Conservation (phyloP, 2,888 invertebrate species). For the Clanis bilineata region DNA sequence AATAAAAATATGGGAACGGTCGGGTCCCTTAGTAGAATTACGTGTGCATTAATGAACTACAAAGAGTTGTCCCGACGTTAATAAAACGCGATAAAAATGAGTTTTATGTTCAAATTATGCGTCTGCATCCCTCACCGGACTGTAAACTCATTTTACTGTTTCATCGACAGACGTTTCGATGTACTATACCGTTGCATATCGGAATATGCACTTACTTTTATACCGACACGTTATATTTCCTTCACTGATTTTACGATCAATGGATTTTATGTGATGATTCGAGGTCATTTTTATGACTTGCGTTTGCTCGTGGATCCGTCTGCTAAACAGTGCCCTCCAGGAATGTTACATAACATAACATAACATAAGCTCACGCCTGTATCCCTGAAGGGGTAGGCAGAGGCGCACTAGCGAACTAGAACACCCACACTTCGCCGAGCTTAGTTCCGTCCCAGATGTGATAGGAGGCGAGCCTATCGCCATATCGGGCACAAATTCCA, state of each 20-base stretch:
- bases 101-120: conserved; percentile 67
- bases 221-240: conserved; percentile 33
- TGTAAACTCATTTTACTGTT: conserved; percentile 64
- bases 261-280: neutral
- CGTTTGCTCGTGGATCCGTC: too few species aligned
- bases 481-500: too few species aligned
- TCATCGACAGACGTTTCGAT: conserved; percentile 44
- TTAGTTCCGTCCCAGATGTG: too few species aligned
- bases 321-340: too few species aligned
- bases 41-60: neutral
- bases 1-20: neutral
- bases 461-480: too few species aligned
- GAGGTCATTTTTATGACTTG: too few species aligned
- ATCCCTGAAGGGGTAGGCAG: too few species aligned
- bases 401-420: too few species aligned
- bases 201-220: conserved; percentile 58
- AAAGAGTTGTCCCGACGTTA: conserved; percentile 31
- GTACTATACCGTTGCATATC: conserved; percentile 35
- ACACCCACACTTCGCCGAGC: too few species aligned
- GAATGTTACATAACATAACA: too few species aligned
- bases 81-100: conserved; percentile 46
- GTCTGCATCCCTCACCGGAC: conserved; percentile 45
- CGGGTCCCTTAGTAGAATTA: neutral
- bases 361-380: too few species aligned
- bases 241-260: neutral